Base-by-base conservation (phyloP, 2,113 vertebrate genomes). In the Oryzias melastigma region DNA sequence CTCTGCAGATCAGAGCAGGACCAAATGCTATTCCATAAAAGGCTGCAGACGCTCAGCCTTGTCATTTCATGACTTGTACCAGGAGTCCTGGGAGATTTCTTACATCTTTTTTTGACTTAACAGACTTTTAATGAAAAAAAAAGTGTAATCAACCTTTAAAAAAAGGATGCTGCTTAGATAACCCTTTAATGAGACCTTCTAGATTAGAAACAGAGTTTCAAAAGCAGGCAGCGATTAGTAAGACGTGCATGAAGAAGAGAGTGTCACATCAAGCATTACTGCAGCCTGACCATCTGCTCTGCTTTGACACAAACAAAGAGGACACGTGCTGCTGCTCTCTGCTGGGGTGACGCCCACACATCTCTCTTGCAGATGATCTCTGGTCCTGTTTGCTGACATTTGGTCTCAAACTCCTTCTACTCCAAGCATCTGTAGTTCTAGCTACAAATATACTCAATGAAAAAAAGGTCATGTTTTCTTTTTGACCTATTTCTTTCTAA, bases 201-300 rank as follows among this genome's bases (percentile, higher is more conserved):
- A 14, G 41, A 50, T 57, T 24, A 13, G 22, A 20, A 76, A 62
- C 63, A 19, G 62, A 48, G 52, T 68, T 80, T 79, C 55, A 64
- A 61, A 58, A 65, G 50, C 52, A 71, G 15, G 45, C 46, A 15
- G 14, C 71, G 85, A 86, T 89, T 81, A 81, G 65, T 78, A 60
- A 71, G 58, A 62, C 71, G 59, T 78, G 64, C 82, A 84, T 76
- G 82, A 86, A 80, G 63, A 71, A 83, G 59, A 65, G 76, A 71
- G 76, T 77, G 61, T 86, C 81, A 59, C 71, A 82, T 85, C 70
- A 66, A 67, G 77, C 74, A 74, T 85, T 71, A 75, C 78, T 87
- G 87, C 81, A 86, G 81, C 79, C 89, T 86, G 91, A 90, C 87
- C 86, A 93, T 92, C 91, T 91, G 90, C 83, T 93, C 88, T 66